Evolutionary conservation across 2,797 vertebrate species (phyloP).

Genomic region (Corythornis leucogaster): DNA sequence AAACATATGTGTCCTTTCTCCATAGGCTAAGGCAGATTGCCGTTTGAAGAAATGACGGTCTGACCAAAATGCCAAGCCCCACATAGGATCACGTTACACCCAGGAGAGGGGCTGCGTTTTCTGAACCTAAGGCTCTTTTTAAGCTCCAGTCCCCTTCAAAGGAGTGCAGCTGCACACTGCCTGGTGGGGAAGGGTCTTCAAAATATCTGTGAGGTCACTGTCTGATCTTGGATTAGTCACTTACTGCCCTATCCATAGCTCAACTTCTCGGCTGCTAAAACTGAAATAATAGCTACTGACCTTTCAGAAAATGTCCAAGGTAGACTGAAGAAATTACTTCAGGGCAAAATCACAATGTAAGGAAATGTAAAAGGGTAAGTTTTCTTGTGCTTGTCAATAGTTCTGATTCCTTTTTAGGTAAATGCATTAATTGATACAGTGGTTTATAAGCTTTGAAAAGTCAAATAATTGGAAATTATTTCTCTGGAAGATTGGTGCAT

Average conservation of each 20-base stretch:
- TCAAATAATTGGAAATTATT: not conserved
- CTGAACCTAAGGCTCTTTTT: conserved; percentile 41
- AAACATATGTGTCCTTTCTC: conserved; percentile 67
- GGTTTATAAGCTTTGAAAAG: not conserved
- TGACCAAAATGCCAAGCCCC: conserved; percentile 61
- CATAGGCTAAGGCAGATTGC: conserved; percentile 47
- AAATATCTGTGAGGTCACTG: conserved; percentile 47
- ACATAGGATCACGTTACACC: conserved; percentile 52
- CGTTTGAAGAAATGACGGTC: conserved; percentile 69
- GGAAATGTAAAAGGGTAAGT: not conserved
- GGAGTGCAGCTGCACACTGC: conserved; percentile 51
- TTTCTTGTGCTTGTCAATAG: not conserved
- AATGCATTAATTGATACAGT: not conserved
- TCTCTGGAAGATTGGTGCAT: not conserved
- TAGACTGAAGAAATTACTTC: not conserved
- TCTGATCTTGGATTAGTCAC: conserved; percentile 36
- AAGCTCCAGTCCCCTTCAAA: conserved; percentile 50
- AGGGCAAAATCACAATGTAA: not conserved
- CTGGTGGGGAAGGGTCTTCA: conserved; percentile 33
- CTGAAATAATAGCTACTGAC: not conserved
- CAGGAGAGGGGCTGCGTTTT: conserved; percentile 51
- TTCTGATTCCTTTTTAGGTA: not conserved
- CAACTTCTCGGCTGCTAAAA: not conserved
- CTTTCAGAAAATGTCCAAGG: not conserved
- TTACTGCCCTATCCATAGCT: not conserved